Evolutionary conservation across 2,113 vertebrate species (phyloP).

Genomic region (Sinosuthora webbiana): DNA sequence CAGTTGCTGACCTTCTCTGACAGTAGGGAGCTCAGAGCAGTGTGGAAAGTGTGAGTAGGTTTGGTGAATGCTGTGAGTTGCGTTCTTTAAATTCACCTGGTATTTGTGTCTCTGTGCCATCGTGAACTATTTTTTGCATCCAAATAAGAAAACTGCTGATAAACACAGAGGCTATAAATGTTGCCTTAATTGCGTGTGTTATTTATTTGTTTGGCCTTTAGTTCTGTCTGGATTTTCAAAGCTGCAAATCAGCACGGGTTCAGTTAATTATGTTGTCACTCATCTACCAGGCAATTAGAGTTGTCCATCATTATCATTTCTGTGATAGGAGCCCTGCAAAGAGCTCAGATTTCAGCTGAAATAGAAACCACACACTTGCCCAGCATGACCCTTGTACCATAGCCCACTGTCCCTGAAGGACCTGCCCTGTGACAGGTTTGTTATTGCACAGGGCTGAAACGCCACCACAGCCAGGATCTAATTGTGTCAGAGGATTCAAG

Average conservation of each 20-base stretch:
- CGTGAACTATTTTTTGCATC: not conserved
- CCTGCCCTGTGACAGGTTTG: not conserved
- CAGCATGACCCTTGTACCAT: not conserved
- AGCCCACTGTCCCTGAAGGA: not conserved
- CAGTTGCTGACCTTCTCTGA: not conserved
- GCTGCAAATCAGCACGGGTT: not conserved
- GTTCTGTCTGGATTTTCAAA: conserved; percentile 6
- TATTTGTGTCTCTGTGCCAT: not conserved
- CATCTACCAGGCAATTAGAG: not conserved
- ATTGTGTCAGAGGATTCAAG: not conserved
- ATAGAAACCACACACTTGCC: not conserved
- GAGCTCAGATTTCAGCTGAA: not conserved
- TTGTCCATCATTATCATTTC: not conserved
- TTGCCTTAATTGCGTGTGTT: not conserved
- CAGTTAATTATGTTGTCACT: conserved; percentile 6
- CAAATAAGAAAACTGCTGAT: not conserved
- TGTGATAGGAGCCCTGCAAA: not conserved
- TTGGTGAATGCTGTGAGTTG: not conserved
- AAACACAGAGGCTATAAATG: not conserved
- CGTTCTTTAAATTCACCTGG: not conserved
- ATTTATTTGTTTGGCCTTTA: conserved; percentile 13
- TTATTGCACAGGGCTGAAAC: not conserved
- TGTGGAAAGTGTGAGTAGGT: not conserved
- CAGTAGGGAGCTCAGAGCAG: not conserved
- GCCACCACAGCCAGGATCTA: not conserved